phyloP scores from a whole-genome alignment of 2,113 vertebrate genomes.

The Syrrhaptes paradoxus region DNA sequence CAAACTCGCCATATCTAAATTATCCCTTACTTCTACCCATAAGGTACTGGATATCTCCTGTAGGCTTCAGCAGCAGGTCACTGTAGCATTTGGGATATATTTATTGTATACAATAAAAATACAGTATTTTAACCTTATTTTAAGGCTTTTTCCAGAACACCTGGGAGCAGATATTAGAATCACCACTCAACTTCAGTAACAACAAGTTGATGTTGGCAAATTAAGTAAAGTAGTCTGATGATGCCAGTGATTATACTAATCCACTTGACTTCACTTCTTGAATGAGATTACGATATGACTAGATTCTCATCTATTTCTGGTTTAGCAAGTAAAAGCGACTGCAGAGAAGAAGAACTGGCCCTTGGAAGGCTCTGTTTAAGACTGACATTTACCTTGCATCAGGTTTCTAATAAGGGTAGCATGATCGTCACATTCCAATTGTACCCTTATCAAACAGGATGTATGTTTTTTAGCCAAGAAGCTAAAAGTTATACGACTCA shows the following conservation, averaged over 20 bases:
- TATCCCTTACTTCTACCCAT: background rate
- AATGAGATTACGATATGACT: slow-evolving; percentile 28
- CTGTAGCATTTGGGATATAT: background rate
- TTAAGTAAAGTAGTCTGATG: slow-evolving; percentile 18
- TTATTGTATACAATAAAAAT: background rate
- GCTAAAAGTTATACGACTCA: background rate
- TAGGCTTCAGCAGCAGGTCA: background rate
- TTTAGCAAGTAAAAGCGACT: background rate
- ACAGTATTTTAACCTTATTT: background rate
- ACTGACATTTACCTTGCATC: background rate
- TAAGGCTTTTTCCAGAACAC: background rate
- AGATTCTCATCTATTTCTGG: background rate
- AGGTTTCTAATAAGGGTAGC: background rate
- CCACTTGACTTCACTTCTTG: slow-evolving; percentile 13
- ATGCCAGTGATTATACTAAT: slow-evolving; percentile 25
- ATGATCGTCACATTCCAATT: background rate
- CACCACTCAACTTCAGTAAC: background rate
- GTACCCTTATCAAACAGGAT: slow-evolving; percentile 4
- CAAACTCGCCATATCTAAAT: background rate
- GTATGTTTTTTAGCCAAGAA: slow-evolving; percentile 4
- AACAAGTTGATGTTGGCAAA: background rate
- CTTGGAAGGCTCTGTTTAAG: background rate
- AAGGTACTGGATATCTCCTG: background rate
- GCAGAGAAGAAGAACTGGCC: background rate
- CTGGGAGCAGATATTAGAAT: background rate